A percentile compares a stretch with the other conserved stretches of the same genome.
Evolutionary conservation across 2,797 vertebrate genomes (phyloP).

Genomic region (Natrix natrix): DNA sequence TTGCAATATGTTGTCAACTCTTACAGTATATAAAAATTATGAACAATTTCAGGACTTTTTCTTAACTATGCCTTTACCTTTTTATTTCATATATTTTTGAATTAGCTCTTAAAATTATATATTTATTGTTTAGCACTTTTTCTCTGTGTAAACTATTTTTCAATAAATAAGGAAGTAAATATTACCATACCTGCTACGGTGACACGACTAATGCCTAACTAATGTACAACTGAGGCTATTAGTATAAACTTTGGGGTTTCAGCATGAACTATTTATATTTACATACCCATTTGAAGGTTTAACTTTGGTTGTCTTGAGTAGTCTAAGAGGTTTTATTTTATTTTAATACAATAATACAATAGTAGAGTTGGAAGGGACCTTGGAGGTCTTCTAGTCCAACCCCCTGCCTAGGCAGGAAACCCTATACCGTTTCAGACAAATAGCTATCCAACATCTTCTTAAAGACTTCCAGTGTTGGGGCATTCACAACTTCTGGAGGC

Average conservation of each 20-base stretch:
- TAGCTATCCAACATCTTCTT: too few species aligned
- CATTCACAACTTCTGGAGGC: too few species aligned
- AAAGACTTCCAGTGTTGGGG: too few species aligned
- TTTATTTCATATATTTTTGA: neutral
- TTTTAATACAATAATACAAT: too few species aligned
- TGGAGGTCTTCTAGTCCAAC: too few species aligned
- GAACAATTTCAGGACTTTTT: neutral
- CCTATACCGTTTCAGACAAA: too few species aligned
- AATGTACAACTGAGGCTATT: neutral
- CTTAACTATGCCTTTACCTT: neutral
- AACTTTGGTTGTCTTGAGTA: neutral
- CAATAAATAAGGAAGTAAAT: neutral
- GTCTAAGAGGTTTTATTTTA: neutral
- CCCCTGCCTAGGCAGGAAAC: too few species aligned
- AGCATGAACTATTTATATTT: neutral
- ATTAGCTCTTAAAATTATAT: neutral
- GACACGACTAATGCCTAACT: neutral
- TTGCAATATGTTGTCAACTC: neutral
- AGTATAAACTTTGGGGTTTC: neutral
- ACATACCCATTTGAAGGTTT: neutral
- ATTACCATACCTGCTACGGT: neutral
- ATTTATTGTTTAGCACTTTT: neutral
- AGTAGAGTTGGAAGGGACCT: too few species aligned
- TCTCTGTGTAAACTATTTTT: neutral
- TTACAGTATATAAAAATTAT: neutral